phyloP scores from a whole-genome alignment of 2,113 vertebrate species.

The Cololabis saira region DNA sequence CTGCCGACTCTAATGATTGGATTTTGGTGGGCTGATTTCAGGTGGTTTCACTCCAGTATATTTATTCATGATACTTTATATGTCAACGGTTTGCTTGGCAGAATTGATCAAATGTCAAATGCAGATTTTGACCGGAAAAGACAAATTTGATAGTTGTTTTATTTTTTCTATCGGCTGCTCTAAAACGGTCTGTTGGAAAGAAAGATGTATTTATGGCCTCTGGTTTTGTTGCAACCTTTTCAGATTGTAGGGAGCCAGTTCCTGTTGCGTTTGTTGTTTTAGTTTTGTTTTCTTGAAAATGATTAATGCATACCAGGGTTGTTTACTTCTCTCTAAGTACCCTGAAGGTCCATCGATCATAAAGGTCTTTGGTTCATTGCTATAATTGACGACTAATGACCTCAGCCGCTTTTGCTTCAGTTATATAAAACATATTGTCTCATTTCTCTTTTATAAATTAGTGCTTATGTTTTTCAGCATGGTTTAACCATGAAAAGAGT shows the following conservation, averaged over 20 bases:
- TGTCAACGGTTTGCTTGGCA: too few relatives aligned
- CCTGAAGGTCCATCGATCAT: constrained; percentile 5
- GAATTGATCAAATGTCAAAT: background rate
- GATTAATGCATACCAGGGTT: constrained; percentile 3
- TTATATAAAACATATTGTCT: constrained; percentile 16
- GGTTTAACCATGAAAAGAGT: background rate
- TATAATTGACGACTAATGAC: constrained; percentile 9
- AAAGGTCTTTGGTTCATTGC: constrained; percentile 22
- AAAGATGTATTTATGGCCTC: constrained; percentile 3
- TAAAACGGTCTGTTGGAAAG: constrained; percentile 9
- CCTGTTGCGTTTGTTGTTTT: constrained; percentile 12
- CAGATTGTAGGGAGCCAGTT: constrained; percentile 4
- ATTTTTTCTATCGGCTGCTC: constrained; percentile 5
- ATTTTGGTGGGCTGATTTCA: too few relatives aligned
- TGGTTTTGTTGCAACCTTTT: constrained; percentile 17
- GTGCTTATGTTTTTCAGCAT: background rate
- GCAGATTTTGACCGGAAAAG: background rate
- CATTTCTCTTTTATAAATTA: too few relatives aligned
- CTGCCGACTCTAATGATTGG: too few relatives aligned
- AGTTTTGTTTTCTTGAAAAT: constrained; percentile 13
- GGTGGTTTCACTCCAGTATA: too few relatives aligned
- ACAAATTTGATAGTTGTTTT: background rate
- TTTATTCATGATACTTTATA: too few relatives aligned
- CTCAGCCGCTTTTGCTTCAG: constrained; percentile 20
- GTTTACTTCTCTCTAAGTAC: constrained; percentile 17